Evolutionary conservation across 2,113 vertebrate genomes (phyloP).

Genomic region (Hipposideros armiger): DNA sequence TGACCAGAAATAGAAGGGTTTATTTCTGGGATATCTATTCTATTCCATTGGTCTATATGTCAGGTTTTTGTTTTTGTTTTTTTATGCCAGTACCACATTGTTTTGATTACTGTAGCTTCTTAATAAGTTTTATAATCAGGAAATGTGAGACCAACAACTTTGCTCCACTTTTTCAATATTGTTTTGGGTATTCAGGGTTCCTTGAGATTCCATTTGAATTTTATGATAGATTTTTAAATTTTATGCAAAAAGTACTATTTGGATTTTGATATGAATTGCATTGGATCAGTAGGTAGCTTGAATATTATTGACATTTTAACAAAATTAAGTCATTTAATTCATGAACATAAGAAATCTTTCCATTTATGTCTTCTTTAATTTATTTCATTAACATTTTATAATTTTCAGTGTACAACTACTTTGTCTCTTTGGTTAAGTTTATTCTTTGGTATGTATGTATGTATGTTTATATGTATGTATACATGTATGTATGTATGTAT

Average conservation of each 20-base stretch:
- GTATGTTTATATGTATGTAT: too few relatives aligned
- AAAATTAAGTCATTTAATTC: background rate
- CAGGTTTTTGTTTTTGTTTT: background rate
- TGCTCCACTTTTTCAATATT: background rate
- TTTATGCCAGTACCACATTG: background rate
- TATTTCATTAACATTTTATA: background rate
- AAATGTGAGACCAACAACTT: background rate
- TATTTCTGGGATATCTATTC: background rate
- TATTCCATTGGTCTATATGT: background rate
- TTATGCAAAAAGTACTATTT: background rate
- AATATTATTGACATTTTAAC: background rate
- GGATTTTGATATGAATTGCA: background rate
- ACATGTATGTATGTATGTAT: too few relatives aligned
- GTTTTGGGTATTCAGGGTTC: background rate
- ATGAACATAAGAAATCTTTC: background rate
- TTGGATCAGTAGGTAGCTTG: background rate
- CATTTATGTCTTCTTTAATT: constrained; percentile 20
- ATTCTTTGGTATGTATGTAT: background rate
- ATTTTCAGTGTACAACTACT: background rate
- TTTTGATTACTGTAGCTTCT: background rate
- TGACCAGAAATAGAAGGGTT: background rate
- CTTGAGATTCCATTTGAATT: background rate
- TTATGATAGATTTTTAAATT: background rate
- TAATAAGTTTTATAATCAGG: constrained; percentile 6
- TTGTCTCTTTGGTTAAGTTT: background rate